A percentile compares a stretch with the other conserved stretches of the same genome.
Conservation (phyloP, 2,797 vertebrate genomes). For the Emys orbicularis region DNA sequence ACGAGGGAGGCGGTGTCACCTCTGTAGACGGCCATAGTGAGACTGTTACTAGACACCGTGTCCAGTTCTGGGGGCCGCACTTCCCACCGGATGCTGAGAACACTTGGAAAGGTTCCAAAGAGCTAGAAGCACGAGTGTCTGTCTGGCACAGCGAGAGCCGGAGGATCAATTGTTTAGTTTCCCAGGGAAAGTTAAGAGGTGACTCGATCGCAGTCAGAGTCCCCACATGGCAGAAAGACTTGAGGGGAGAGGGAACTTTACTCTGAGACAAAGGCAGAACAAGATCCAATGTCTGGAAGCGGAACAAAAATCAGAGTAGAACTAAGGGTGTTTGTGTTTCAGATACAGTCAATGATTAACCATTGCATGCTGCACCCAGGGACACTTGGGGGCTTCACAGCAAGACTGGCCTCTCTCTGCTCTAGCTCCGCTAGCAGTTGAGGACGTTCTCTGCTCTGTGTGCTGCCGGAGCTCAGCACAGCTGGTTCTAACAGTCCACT, state of each 20-base stretch:
- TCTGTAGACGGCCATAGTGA: neutral
- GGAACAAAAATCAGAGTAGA: neutral
- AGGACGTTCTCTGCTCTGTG: neutral
- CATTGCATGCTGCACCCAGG: too few species aligned
- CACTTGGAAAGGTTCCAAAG: neutral
- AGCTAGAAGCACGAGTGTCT: neutral
- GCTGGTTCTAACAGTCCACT: neutral
- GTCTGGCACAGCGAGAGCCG: neutral
- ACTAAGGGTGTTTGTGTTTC: neutral
- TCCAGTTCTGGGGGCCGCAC: neutral
- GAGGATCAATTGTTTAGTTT: neutral
- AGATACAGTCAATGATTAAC: neutral
- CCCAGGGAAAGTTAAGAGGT: neutral
- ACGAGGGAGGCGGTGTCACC: too few species aligned
- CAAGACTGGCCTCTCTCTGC: too few species aligned
- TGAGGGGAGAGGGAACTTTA: neutral
- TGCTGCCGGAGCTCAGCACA: too few species aligned
- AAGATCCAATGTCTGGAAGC: too few species aligned
- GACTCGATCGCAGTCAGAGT: neutral
- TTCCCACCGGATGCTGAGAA: neutral
- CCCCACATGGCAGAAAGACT: neutral
- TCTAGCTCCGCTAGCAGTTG: too few species aligned
- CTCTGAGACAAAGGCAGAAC: neutral
- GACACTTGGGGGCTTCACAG: too few species aligned
- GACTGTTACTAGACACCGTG: neutral